These are phyloP conservation scores for Pseudorhombus dupliciocellatus DNA, from an alignment of 2,113 vertebrate species.

Conservation along the genomic window DNA sequence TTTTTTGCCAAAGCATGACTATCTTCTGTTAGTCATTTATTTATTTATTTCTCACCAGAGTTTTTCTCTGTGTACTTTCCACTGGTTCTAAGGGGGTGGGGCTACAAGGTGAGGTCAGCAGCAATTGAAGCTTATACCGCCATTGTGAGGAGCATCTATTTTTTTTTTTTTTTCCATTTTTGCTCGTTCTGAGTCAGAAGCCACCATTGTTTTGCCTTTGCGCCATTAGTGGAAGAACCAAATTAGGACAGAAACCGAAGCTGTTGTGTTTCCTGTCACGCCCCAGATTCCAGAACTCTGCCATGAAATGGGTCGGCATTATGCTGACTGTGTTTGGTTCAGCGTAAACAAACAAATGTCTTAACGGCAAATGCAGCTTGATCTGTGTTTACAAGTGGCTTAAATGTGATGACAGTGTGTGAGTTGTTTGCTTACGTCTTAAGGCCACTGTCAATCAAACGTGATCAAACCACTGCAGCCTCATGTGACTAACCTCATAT, in stretches of 20 bases:
- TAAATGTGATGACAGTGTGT: background rate
- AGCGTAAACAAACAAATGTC: background rate
- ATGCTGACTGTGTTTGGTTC: background rate
- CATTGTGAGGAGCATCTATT: background rate
- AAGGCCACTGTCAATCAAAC: background rate
- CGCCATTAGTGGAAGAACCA: background rate
- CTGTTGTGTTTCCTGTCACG: background rate
- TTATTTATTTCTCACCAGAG: background rate
- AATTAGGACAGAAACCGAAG: background rate
- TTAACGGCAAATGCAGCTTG: background rate
- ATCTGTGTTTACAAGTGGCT: background rate
- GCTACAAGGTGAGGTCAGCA: background rate
- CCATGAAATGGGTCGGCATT: background rate
- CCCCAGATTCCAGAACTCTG: background rate
- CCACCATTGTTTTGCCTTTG: too few relatives aligned
- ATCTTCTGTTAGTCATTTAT: too few relatives aligned
- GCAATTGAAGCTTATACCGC: background rate
- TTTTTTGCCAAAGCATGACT: background rate
- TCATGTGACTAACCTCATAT: background rate
- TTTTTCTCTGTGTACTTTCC: background rate
- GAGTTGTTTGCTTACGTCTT: background rate
- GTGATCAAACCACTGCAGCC: background rate
- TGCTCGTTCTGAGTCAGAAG: too few relatives aligned
- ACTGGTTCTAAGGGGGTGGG: background rate
- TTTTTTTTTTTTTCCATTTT: too few relatives aligned